Evolutionary conservation across 1,140 invertebrate species (phyloP).

Genomic region (Scaptodrosophila lebanonensis): DNA sequence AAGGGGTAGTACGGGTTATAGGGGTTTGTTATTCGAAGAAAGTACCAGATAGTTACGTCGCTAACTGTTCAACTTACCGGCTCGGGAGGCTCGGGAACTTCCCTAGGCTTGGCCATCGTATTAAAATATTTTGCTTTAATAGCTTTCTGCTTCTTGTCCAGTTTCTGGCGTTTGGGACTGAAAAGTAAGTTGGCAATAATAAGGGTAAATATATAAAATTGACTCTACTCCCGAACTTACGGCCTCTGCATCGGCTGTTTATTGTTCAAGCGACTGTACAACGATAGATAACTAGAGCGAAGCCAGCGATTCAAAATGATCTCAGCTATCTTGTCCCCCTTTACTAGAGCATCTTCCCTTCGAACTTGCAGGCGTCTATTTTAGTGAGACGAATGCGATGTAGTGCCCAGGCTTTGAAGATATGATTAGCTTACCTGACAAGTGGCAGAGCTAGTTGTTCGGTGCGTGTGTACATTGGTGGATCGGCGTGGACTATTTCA

Average conservation of each 20-base stretch:
- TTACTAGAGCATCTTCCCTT: constrained; percentile 9
- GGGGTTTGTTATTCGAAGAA: no score
- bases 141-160: no score
- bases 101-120: constrained; percentile 45
- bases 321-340: constrained; percentile 45
- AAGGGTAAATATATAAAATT: not conserved
- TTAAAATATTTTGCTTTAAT: constrained; percentile 21
- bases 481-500: constrained; percentile 39
- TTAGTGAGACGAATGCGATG: no score
- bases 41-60: no score
- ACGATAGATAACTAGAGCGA: constrained; percentile 57
- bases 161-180: constrained; percentile 42
- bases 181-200: not conserved
- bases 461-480: constrained; percentile 47
- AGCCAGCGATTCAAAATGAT: constrained; percentile 54
- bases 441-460: constrained; percentile 59
- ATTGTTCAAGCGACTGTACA: constrained; percentile 64
- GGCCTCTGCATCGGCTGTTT: constrained; percentile 37
- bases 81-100: constrained; percentile 19
- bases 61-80: constrained; percentile 31
- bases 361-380: constrained; percentile 36
- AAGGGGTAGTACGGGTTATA: no score
- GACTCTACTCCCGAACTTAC: constrained; percentile 18
- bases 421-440: no score
- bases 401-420: no score